Conservation (phyloP, 2,888 invertebrate species). For the Drosophila recens region DNA sequence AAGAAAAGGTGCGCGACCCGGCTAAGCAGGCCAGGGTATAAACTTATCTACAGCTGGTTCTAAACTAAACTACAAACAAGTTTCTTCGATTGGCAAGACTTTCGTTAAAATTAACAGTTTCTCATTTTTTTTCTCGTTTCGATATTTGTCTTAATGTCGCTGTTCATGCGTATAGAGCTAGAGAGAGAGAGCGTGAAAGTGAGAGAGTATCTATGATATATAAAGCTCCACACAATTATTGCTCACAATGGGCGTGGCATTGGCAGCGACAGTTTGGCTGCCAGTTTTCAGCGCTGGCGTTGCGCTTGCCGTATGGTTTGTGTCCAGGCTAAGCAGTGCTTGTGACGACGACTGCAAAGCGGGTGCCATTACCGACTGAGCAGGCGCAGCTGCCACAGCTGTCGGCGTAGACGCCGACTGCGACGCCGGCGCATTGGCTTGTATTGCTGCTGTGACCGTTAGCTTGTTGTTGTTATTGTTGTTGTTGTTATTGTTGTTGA, state of each 20-base stretch:
- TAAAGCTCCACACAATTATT: slow-evolving; percentile 82
- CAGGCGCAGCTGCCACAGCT: slow-evolving; percentile 33
- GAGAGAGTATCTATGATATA: slow-evolving; percentile 64
- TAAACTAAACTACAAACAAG: slow-evolving; percentile 66
- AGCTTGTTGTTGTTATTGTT: slow-evolving; percentile 27
- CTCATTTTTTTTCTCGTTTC: not conserved
- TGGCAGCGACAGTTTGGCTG: slow-evolving; percentile 40
- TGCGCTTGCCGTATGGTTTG: slow-evolving; percentile 46
- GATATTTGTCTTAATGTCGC: slow-evolving; percentile 1
- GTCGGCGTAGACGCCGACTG: slow-evolving; percentile 9
- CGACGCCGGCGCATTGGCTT: slow-evolving; percentile 12
- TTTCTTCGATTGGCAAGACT: slow-evolving; percentile 78
- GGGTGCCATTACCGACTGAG: slow-evolving; percentile 28
- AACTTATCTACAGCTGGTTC: slow-evolving; percentile 54
- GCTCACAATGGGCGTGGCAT: slow-evolving; percentile 65
- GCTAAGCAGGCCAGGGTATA: slow-evolving; percentile 37
- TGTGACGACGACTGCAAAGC: slow-evolving; percentile 34
- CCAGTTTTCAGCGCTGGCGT: slow-evolving; percentile 59
- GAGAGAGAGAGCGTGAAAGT: slow-evolving; percentile 5
- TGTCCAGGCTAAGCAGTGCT: slow-evolving; percentile 68
- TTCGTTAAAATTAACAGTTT: slow-evolving; percentile 32
- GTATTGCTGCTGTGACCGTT: slow-evolving; percentile 25
- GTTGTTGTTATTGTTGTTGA: slow-evolving; percentile 14
- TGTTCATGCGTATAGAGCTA: slow-evolving; percentile 12
- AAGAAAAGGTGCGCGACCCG: slow-evolving; percentile 45